Evolutionary conservation across 2,888 invertebrate genomes (phyloP), one percentile per base, ranked within the genome.

Genomic region (Ischnus inquisitorius): DNA sequence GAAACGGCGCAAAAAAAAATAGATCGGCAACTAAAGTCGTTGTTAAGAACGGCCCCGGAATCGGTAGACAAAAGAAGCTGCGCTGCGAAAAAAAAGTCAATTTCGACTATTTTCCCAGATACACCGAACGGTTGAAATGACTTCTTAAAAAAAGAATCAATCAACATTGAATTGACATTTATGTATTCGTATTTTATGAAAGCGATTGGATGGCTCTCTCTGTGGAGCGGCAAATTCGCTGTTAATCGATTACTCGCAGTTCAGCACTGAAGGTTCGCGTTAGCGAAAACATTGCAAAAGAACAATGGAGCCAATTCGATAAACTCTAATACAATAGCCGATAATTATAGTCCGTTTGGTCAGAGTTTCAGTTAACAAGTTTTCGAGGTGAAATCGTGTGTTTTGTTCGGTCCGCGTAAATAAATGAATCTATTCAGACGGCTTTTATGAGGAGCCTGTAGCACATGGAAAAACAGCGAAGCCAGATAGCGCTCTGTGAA

Each of bases 11-110:
- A 41, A 41, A 14, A 69, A 72, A 54, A 76, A 79, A 65, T 76
- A 67, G 16, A 62, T 64, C 51, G 64, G 68, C 69, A 71, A 71
- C 54, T 41, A 54, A 51, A 69, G 51, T 64, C 64, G 81, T 60
- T 69, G 57, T 75, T 71, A 79, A 82, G 82, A 85, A 76, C 71
- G 83, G 77, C 64, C 68, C 83, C 76, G 76, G 74, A 67, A 79
- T 81, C 83, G 81, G 77, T 79, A 77, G 79, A 85, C 22, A n/a
- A n/a, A n/a, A n/a, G n/a, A n/a, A n/a, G n/a, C n/a, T n/a, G n/a
- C n/a, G n/a, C n/a, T n/a, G n/a, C 34, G 34, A 6, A 34, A 8
- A 3, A 34, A 34, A 34, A 34, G 8, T 34, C 0, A 34, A 34
- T 34, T 34, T 34, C 34, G 34, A 34, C 34, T 34, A 34, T 34